Base-by-base conservation (phyloP, 2,888 invertebrate species). In the Mactromeris polynyma region DNA sequence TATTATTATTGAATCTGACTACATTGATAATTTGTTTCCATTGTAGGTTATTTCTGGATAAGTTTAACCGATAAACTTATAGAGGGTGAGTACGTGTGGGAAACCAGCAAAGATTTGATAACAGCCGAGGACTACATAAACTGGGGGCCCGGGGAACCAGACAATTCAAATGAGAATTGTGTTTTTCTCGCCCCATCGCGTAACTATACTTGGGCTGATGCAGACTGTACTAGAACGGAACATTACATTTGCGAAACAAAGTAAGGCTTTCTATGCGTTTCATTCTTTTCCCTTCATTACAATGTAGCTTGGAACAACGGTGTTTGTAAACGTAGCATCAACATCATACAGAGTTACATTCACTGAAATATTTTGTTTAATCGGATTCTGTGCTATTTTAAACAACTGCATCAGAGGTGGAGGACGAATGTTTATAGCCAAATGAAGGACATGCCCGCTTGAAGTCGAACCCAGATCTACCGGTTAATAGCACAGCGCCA, bases 121-220 rank as follows among this genome's bases (percentile, higher is more conserved):
- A 31, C 73, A 0, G 73, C 21, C 1, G 26, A 26, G 2, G 42
- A 40, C 42, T 83, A 83, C 46, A 42, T 38, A 0, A 83, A 83
- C 73, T 83, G 83, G 83, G 83, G 83, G 2, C 17, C 38, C 0
- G 4, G 26, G 31, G 83, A 83, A 36, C 83, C 83, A 0, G 83
- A 83, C 69, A 21, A 9, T 31, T 42, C 46, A 4, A 42, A 80
- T 38, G 84, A 89, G 40, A 86, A 89, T 73, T 89, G 89, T 58
- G 89, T 89, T 7, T 83, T 86, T 46, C 84, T 86, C 40, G 83
- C 83, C 19, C 83, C 86, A 2, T 46, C 81, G 7, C 42, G 58
- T n/a, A 77, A 83, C 38, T 77, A 82, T 33, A 11, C 80, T 14
- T 89, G 89, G 89, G 89, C 79, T 33, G 89, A 89, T 26, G 86